Conservation (phyloP, 2,113 vertebrate genomes). For the Symphodus melops region DNA sequence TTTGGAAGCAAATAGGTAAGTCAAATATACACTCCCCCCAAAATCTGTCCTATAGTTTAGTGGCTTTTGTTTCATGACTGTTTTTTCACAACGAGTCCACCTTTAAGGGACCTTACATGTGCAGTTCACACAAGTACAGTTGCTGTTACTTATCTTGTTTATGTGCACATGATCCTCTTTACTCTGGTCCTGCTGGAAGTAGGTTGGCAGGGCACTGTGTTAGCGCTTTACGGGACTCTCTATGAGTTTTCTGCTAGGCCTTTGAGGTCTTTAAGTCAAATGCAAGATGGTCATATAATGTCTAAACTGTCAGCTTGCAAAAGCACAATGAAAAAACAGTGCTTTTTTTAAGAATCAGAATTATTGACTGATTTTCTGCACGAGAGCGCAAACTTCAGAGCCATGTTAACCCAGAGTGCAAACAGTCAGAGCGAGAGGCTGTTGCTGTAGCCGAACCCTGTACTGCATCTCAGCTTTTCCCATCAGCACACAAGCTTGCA, state of each 20-base stretch:
- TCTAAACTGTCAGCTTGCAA: not conserved
- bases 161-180: conserved; percentile 47
- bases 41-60: not conserved
- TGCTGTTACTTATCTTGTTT: conserved; percentile 43
- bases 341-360: not conserved
- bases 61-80: not conserved
- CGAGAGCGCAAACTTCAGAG: conserved; percentile 14
- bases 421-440: conserved; percentile 29
- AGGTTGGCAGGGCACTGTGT: conserved; percentile 44
- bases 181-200: conserved; percentile 25
- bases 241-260: conserved; percentile 2
- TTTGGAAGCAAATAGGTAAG: conserved; percentile 55
- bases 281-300: conserved; percentile 4
- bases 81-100: not conserved
- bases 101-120: not conserved
- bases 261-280: not conserved
- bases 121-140: conserved; percentile 10
- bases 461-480: conserved; percentile 56
- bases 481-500: conserved; percentile 53
- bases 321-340: not conserved
- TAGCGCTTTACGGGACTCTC: conserved; percentile 7
- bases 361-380: conserved; percentile 25
- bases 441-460: conserved; percentile 49
- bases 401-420: conserved; percentile 23
- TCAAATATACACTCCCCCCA: conserved; percentile 15